phyloP scores from a whole-genome alignment of 1,140 invertebrate species.

The Hesperophylax magnus region DNA sequence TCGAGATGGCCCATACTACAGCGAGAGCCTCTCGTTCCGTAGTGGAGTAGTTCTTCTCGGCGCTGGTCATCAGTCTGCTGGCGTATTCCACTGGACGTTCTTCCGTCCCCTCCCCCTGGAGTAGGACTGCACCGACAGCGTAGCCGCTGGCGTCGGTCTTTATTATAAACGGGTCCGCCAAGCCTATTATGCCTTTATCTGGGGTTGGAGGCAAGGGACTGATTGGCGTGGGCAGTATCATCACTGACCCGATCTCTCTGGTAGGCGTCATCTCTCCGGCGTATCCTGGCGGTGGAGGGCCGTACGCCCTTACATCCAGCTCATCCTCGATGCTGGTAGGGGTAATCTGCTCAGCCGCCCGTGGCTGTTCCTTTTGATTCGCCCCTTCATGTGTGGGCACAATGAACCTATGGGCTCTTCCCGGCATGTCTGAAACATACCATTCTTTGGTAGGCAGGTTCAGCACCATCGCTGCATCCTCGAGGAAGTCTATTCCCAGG shows the following conservation, averaged over 20 bases:
- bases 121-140: conserved; percentile 61
- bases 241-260: no score
- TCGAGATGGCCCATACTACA: conserved; percentile 65
- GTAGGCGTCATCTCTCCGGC: no score
- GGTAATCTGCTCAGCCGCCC: no score
- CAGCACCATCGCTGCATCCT: neutral
- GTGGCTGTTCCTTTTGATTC: no score
- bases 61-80: conserved; percentile 60
- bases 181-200: neutral
- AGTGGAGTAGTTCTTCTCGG: conserved; percentile 67
- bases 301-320: no score
- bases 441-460: neutral
- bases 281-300: no score
- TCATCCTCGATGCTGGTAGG: no score
- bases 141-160: conserved; percentile 61
- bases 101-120: conserved; percentile 60
- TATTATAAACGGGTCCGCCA: neutral
- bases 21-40: conserved; percentile 69
- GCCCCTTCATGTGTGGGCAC: no score
- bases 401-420: no score
- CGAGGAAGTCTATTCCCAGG: neutral
- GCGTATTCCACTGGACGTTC: conserved; percentile 67
- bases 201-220: neutral
- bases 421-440: neutral
- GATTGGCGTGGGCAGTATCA: neutral